Base-by-base conservation (phyloP, 2,113 vertebrate genomes). In the Nycticebus coucang region DNA sequence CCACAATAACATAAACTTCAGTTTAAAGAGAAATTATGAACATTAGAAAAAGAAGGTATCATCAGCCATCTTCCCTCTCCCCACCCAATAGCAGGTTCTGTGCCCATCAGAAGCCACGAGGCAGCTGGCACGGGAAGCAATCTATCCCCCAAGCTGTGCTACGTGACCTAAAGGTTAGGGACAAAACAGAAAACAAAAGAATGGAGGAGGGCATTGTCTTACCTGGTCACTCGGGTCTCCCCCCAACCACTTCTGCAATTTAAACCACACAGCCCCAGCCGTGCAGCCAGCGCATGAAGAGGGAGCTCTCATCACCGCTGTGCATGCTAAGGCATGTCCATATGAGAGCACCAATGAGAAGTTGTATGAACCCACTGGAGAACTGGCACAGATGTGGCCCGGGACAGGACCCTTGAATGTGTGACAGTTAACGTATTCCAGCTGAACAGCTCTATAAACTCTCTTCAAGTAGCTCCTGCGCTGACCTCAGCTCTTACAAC, bases 151-250 rank as follows among this genome's bases (percentile, higher is more conserved):
- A 71, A 35, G 30, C 33, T 79, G 55, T 74, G 66, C 74, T 60
- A 64, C 82, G 53, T 0, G 0, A 71, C 50, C 83, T 97, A 72
- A 93, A 93, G 26, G 17, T 17, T 30, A 53, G 45, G 87, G 41
- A 86, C 80, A 85, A 94, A 84, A 53, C 26, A 45, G 50, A 89
- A 97, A 97, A 95, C 75, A 90, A 69, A 77, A 83, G 41, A 94
- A 92, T 22, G n/a, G 86, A 18, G 22, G 57, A 75, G 94, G 55
- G 84, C 71, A 37, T 84, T 82, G 94, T 77, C 87, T 96, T 92
- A 95, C 96, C 97, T 94, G 96, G 96, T 93, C 92, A 93, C 45
- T 17, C 78, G 86, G 91, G 92, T 90, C 55, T 88, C 85, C 84
- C 95, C 92, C 85, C 72, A 72, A 30, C 60, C 50, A 57, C 75